Conservation (phyloP, 30 jellyfish, hydroid and myxozoan species). For the Hydractinia echinata region DNA sequence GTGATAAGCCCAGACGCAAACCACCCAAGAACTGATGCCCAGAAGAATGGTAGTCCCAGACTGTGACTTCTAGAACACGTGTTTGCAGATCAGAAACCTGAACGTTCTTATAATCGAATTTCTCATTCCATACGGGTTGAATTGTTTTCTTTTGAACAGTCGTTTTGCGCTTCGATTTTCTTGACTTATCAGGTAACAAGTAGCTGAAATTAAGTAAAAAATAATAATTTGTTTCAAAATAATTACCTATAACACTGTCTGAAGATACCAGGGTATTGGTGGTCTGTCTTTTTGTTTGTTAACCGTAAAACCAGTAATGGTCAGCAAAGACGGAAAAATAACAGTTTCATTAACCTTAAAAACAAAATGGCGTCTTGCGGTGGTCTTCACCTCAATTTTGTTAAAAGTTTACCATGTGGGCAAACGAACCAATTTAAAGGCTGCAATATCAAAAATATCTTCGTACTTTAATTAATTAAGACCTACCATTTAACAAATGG, state of each 20-base stretch:
- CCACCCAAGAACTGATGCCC: slow-evolving; percentile 90
- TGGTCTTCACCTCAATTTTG: no score
- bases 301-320: no score
- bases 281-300: no score
- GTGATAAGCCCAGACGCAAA: slow-evolving; percentile 73
- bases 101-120: slow-evolving; percentile 70
- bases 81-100: slow-evolving; percentile 65
- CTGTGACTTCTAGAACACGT: slow-evolving; percentile 91
- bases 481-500: slow-evolving; percentile 88
- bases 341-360: no score
- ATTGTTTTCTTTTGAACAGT: slow-evolving; percentile 77
- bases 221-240: background rate
- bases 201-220: slow-evolving; percentile 45
- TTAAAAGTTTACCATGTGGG: no score
- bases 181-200: slow-evolving; percentile 86
- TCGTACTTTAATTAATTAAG: background rate
- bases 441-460: background rate
- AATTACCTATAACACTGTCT: background rate
- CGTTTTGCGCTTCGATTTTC: slow-evolving; percentile 90
- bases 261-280: background rate
- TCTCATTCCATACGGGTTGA: slow-evolving; percentile 93
- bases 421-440: background rate
- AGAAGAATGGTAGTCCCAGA: slow-evolving; percentile 88
- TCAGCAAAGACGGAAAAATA: no score
- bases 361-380: no score